A percentile compares a stretch with the other conserved stretches of the same genome.
These are phyloP conservation scores for Montipora capitata DNA, from an alignment of 92 coral and sea anemone species.

Conservation along the genomic window DNA sequence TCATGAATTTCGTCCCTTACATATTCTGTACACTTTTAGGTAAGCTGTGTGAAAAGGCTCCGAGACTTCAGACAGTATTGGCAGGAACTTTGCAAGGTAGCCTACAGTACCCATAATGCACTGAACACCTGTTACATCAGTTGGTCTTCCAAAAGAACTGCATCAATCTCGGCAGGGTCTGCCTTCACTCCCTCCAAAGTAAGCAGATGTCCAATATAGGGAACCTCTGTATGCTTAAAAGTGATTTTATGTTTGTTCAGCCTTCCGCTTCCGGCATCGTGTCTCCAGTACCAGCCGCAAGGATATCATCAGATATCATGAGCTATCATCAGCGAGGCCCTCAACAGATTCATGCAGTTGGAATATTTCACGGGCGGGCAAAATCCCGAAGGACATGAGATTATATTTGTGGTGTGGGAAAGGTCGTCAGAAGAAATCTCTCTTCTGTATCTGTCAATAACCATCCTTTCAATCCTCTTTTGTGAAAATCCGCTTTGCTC, in stretches of 20 bases:
- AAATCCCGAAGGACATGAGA: conserved; percentile 36
- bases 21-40: conserved; percentile 7
- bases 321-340: conserved; percentile 15
- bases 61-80: conserved; percentile 16
- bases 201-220: conserved; percentile 39
- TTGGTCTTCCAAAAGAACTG: background rate
- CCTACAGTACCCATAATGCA: conserved; percentile 38
- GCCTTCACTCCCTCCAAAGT: conserved; percentile 54
- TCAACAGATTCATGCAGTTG: conserved; percentile 30
- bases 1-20: conserved; percentile 16
- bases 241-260: conserved; percentile 23
- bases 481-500: background rate
- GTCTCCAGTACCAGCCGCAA: background rate
- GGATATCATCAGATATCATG: conserved; percentile 51
- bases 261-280: conserved; percentile 29
- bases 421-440: conserved; percentile 4
- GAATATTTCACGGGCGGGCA: conserved; percentile 33
- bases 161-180: conserved; percentile 49
- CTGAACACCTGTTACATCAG: conserved; percentile 27
- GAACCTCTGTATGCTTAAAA: background rate
- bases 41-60: conserved; percentile 40
- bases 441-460: conserved; percentile 30
- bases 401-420: conserved; percentile 41
- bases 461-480: conserved; percentile 15
- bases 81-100: too few species aligned